A percentile compares a stretch with the other conserved stretches of the same genome.
Evolutionary conservation across 2,797 vertebrate species (phyloP).

Genomic region (Holocentrus rufus): DNA sequence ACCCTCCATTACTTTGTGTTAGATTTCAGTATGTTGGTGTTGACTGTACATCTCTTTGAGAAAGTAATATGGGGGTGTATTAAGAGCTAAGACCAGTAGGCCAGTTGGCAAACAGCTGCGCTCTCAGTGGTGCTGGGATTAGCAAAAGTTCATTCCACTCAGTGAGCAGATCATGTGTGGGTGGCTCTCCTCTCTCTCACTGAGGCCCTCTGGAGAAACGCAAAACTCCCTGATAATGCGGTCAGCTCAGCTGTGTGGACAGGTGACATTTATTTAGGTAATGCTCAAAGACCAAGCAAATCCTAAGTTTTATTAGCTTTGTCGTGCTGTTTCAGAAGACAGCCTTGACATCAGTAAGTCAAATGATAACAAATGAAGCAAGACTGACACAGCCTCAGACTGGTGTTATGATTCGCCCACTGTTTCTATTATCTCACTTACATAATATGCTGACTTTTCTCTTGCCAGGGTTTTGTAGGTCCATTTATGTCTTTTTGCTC

Average conservation of each 20-base stretch:
- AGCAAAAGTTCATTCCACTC: slow-evolving; percentile 16
- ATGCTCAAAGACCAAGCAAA: not conserved
- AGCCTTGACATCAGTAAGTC: not conserved
- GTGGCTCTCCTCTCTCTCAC: not conserved
- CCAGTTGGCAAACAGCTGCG: slow-evolving; percentile 38
- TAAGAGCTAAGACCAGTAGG: not conserved
- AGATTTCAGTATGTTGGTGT: slow-evolving; percentile 15
- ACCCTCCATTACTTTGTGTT: slow-evolving; percentile 2
- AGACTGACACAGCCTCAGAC: not conserved
- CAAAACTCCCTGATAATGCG: not conserved
- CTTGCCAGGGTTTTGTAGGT: not conserved
- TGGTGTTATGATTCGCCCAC: not conserved
- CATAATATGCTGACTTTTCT: not conserved
- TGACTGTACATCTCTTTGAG: slow-evolving; percentile 1
- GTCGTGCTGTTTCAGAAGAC: not conserved
- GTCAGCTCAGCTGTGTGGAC: not conserved
- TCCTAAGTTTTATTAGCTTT: not conserved
- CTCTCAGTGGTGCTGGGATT: slow-evolving; percentile 23
- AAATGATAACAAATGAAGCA: not conserved
- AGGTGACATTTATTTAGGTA: not conserved
- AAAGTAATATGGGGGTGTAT: slow-evolving; percentile 2
- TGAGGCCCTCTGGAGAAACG: not conserved
- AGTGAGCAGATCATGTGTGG: slow-evolving; percentile 2
- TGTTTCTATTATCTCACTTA: not conserved
- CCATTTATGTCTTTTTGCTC: not conserved